Base-by-base conservation (phyloP, 2,888 invertebrate genomes). In the Spodoptera exigua region DNA sequence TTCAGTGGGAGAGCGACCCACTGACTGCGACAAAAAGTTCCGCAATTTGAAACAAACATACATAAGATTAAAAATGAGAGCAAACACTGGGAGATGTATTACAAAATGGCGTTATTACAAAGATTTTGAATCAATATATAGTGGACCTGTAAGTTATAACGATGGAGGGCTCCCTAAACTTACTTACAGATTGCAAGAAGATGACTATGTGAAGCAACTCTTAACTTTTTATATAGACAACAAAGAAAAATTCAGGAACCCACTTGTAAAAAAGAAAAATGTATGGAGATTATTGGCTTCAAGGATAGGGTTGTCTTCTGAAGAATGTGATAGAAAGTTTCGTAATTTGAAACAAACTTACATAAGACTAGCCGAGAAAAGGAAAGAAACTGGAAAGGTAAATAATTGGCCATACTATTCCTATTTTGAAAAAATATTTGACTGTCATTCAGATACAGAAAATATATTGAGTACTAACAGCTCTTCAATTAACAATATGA, bases 321-420 rank as follows among this genome's bases (percentile, higher is more conserved):
- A 91, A 58, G 92, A 90, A 57, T 93, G 93, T 66, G 91, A 92
- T 61, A 87, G 89, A 46, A 93, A 93, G 58, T 94, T 92, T 58
- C 83, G 93, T 11, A 93, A 94, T 63, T 73, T 94, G 14, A 94
- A 94, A 73, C 93, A 93, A 63, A 93, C 93, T 1, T 94, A 90
- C 52, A 78, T 91, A 2, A 83, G 93, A 52, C 73, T 93, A 1
- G 71, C 78, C 4, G 87, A 87, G n/a, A 90, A 87, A 61, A 89
- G 85, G 52, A 82, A 81, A 35, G 80, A 85, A 13, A 86, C 85
- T n/a, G 93, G 91, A 0, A 87, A 86, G 67, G 71, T 61, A 9
- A 86, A 80, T 45, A 87, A 81, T 49, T 94, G 94, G 94, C 92
- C 91, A 7, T 94, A 94, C 69, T 93, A 82, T 61, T 65, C 79